A percentile compares a stretch with the other conserved stretches of the same genome.
Conservation (phyloP, 2,113 vertebrate species). For the Neofelis nebulosa region DNA sequence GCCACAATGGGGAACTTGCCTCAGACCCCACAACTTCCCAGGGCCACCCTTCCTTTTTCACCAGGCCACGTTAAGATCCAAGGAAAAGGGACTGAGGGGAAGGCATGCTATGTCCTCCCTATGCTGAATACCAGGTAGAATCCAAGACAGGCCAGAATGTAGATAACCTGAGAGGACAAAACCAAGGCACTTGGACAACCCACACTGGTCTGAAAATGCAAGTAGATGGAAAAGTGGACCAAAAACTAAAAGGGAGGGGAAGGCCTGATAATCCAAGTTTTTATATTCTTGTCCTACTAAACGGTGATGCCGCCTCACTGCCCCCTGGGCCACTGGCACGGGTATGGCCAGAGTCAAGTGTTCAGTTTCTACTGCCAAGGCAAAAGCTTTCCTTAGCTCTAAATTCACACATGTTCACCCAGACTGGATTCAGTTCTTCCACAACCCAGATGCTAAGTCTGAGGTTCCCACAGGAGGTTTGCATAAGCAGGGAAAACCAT, state of each 20-base stretch:
- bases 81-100: no score
- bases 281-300: neutral
- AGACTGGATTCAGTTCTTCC: neutral
- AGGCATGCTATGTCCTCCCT: neutral
- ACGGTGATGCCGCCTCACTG: neutral
- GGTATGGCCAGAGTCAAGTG: neutral
- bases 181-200: neutral
- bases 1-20: neutral
- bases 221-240: neutral
- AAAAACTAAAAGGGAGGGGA: neutral
- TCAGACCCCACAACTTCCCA: neutral
- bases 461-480: neutral
- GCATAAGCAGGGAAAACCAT: neutral
- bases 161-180: neutral
- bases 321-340: neutral
- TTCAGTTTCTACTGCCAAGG: neutral
- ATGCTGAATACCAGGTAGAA: neutral
- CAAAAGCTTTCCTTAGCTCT: neutral
- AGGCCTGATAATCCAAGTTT: neutral
- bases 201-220: neutral
- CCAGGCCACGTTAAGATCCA: neutral
- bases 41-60: neutral
- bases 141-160: neutral
- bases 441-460: neutral
- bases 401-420: neutral